Conservation (phyloP, 2,113 vertebrate species). For the Ranitomeya variabilis region DNA sequence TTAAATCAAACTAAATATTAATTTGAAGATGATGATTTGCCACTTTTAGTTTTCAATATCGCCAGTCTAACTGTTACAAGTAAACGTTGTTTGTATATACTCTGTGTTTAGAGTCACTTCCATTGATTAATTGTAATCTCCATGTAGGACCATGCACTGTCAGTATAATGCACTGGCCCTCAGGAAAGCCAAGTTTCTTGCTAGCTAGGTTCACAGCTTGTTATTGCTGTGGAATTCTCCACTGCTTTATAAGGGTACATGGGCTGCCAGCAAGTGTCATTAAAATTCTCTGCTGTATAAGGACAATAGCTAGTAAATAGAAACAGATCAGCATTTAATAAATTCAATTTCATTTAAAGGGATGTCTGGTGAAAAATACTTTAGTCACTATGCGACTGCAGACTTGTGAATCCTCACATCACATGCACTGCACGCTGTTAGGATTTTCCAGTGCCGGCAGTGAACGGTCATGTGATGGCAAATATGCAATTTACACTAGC, state of each 20-base stretch:
- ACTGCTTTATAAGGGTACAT: conserved; percentile 40
- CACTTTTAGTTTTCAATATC: not conserved
- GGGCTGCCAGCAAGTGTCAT: conserved; percentile 14
- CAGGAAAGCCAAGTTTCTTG: conserved; percentile 21
- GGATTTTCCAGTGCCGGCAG: no score
- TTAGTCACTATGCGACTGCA: no score
- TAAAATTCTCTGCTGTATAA: not conserved
- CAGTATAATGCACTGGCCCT: not conserved
- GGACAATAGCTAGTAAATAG: not conserved
- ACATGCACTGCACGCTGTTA: no score
- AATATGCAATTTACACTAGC: no score
- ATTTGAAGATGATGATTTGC: not conserved
- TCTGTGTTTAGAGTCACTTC: conserved; percentile 14
- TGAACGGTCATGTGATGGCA: no score
- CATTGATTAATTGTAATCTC: conserved; percentile 37
- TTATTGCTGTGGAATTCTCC: conserved; percentile 35
- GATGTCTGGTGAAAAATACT: no score
- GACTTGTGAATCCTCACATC: no score
- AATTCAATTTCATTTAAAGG: no score
- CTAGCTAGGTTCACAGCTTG: conserved; percentile 17
- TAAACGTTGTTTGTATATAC: not conserved
- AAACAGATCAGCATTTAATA: not conserved
- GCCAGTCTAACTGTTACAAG: not conserved
- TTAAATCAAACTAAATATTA: no score
- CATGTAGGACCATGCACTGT: not conserved